phyloP scores from a whole-genome alignment of 1,140 invertebrate genomes.

The Microplitis mediator region DNA sequence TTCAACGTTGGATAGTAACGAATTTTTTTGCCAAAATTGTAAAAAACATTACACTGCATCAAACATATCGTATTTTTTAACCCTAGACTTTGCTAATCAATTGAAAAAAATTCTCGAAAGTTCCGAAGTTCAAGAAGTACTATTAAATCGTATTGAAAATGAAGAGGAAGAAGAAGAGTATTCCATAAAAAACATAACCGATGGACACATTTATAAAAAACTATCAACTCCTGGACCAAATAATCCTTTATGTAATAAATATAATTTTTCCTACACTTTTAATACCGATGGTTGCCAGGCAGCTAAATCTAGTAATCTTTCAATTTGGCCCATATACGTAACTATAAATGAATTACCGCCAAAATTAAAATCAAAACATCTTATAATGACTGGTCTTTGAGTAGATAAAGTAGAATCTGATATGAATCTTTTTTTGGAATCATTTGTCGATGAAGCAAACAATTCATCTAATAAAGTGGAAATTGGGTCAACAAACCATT shows the following conservation, averaged over 20 bases:
- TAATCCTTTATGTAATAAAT: background rate
- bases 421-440: constrained; percentile 7
- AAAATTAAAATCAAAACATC: background rate
- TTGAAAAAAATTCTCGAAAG: background rate
- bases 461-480: constrained; percentile 23
- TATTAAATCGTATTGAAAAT: background rate
- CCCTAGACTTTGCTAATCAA: background rate
- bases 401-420: background rate
- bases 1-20: background rate
- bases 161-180: background rate
- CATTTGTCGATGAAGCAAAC: constrained; percentile 27
- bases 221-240: background rate
- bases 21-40: background rate
- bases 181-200: constrained; percentile 16
- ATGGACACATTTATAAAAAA: constrained; percentile 23
- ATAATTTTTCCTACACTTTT: background rate
- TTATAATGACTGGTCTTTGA: background rate
- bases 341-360: background rate
- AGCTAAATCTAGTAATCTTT: background rate
- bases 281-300: background rate
- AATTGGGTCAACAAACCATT: constrained; percentile 1
- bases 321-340: background rate
- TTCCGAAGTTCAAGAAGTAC: background rate
- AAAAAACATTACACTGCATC: background rate
- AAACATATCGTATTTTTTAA: background rate